Evolutionary conservation across 2,888 invertebrate species (phyloP).

Genomic region (Brachycybe producta): DNA sequence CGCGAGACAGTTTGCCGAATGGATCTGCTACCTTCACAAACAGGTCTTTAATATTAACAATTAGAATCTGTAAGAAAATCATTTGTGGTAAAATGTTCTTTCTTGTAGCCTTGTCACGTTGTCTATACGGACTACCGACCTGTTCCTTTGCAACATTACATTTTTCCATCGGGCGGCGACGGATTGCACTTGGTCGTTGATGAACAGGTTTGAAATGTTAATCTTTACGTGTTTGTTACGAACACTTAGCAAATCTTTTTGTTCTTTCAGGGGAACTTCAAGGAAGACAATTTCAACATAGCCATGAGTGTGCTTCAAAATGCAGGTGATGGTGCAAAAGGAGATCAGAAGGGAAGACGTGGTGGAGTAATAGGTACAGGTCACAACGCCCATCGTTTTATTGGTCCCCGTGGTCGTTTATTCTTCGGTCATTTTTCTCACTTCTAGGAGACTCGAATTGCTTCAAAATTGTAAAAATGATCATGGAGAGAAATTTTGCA

Average conservation of each 20-base stretch:
- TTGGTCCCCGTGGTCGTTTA: too few species aligned
- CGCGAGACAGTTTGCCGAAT: constrained; percentile 66
- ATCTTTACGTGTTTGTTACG: constrained; percentile 17
- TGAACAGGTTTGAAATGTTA: constrained; percentile 49
- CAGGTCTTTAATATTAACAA: constrained; percentile 29
- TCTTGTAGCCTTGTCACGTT: constrained; percentile 83
- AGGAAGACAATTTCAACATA: constrained; percentile 94
- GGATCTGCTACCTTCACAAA: constrained; percentile 64
- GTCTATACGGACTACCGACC: constrained; percentile 97
- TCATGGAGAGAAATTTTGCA: constrained; percentile 93
- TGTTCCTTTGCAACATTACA: constrained; percentile 93
- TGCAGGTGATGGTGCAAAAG: constrained; percentile 69
- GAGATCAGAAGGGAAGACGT: constrained; percentile 56
- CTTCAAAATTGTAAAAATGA: constrained; percentile 96
- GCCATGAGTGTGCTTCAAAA: constrained; percentile 84
- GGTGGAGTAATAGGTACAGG: constrained; percentile 53
- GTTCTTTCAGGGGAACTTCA: constrained; percentile 61
- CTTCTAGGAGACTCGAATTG: constrained; percentile 54
- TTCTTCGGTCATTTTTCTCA: background rate
- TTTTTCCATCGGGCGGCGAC: constrained; percentile 92
- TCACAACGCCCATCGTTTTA: constrained; percentile 31
- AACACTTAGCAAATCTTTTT: constrained; percentile 9
- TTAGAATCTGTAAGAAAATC: background rate
- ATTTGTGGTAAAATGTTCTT: background rate
- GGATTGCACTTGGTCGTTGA: constrained; percentile 89